Conservation (phyloP, 2,797 vertebrate genomes). For the Amazona ochrocephala region DNA sequence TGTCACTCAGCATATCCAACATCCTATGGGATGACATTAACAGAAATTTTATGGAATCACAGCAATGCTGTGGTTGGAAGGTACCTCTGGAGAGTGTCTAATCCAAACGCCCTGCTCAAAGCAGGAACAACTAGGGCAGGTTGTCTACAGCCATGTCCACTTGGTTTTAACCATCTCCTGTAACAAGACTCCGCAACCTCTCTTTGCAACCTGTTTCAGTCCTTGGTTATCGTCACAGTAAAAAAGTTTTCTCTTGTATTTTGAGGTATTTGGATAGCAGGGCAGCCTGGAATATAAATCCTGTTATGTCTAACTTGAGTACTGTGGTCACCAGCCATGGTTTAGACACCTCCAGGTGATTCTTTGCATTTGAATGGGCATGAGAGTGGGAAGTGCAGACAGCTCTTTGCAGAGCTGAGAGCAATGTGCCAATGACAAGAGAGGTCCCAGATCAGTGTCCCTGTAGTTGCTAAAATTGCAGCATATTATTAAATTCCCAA, state of each 20-base stretch:
- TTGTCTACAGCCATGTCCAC: not conserved
- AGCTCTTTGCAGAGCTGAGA: not conserved
- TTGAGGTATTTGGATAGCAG: not conserved
- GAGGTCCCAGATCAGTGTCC: not conserved
- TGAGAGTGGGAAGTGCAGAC: not conserved
- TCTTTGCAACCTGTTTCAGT: not conserved
- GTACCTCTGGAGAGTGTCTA: not conserved
- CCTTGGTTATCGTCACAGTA: not conserved
- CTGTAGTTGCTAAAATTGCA: not conserved
- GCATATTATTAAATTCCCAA: not conserved
- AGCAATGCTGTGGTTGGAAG: not conserved
- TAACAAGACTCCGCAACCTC: not conserved
- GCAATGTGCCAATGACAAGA: accelerated
- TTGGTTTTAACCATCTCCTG: not conserved
- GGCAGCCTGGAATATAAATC: not conserved
- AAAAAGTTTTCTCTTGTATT: not conserved
- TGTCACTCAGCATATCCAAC: not conserved
- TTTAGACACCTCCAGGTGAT: not conserved
- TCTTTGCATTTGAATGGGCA: not conserved
- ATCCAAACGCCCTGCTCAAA: not conserved
- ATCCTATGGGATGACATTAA: not conserved
- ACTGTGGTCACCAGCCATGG: not conserved
- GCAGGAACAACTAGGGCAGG: not conserved
- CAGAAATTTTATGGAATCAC: not conserved
- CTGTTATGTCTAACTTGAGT: not conserved